Base-by-base conservation (phyloP, 2,888 invertebrate species). In the Tinea semifulvella region DNA sequence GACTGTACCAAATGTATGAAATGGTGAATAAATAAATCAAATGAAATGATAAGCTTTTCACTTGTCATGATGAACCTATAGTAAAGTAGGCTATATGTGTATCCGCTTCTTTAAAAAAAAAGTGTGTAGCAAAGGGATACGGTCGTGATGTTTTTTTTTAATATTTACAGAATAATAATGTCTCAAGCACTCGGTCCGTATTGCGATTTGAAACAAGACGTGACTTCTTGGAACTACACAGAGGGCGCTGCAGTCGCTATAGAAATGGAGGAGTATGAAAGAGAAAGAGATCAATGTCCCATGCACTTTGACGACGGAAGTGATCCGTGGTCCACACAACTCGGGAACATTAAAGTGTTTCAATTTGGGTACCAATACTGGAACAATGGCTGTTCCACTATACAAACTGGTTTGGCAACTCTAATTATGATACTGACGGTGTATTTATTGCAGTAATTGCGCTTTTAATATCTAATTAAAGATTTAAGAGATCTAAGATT, bases 291-390 rank as follows among this genome's bases (percentile, higher is more conserved):
- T 79, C 93, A 94, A 60, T 98, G 98, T 66, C 98, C 98, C 0
- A 97, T 98, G 94, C 89, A 92, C 65, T 98, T 97, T 62, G 96
- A 98, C 60, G 96, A 97, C 62, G 98, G 98, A 6, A 80, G 85
- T 35, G 87, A 96, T 72, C 96, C 96, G 0, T 96, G 92, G 92
- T 57, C 83, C 1, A 79, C 84, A 44, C 85, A 87, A 17, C 90
- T 91, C 58, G 90, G 87, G 58, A 86, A 82, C 43, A 84, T 92
- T 19, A 88, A 89, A 65, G 73, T 92, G 13, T 92, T 94, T 42
- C 65, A 62, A 1, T 72, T 75, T 42, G 58, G 56, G 22, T 66
- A 68, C 48, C 76, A 77, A 2, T 71, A 69, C 49, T 76, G 76
- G 76, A 58, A 53, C 39, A 72, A 60, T 47, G 53, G 59, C 25